A percentile compares a stretch with the other conserved stretches of the same genome.
Conservation (phyloP, 1,140 invertebrate species). For the Nephotettix cincticeps region DNA sequence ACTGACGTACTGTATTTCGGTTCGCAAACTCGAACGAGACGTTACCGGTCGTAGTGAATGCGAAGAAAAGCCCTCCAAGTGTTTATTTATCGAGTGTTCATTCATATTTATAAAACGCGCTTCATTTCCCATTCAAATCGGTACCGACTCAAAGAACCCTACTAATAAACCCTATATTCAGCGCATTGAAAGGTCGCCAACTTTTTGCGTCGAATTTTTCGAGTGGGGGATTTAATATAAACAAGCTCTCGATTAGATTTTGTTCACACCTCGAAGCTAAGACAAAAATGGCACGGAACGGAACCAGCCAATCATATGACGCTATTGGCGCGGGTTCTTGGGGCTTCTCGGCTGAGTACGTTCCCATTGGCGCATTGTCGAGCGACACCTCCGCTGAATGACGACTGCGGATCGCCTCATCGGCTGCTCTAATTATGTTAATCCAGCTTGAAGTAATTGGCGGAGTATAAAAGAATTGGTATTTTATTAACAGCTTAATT, state of each 20-base stretch:
- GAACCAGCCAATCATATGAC: conserved; percentile 3
- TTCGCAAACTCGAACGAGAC: background rate
- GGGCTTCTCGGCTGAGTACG: no score
- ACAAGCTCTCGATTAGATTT: background rate
- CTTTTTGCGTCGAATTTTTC: background rate
- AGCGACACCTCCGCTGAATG: background rate
- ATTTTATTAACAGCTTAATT: no score
- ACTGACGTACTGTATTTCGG: background rate
- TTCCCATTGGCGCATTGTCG: background rate
- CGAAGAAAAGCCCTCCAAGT: conserved; percentile 4
- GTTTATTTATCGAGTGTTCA: background rate
- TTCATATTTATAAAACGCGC: conserved; percentile 1
- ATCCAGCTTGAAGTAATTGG: no score
- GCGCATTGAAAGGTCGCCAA: background rate
- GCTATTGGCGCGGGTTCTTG: background rate
- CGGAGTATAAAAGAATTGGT: no score
- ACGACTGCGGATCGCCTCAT: no score
- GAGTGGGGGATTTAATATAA: background rate
- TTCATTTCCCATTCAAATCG: background rate
- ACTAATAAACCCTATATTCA: background rate
- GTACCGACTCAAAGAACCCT: background rate
- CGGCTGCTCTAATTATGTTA: no score
- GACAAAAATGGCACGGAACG: conserved; percentile 5
- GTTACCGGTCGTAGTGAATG: background rate
- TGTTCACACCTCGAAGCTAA: background rate